Conservation (phyloP, 2,797 vertebrate species). For the Hippocampus kuda region DNA sequence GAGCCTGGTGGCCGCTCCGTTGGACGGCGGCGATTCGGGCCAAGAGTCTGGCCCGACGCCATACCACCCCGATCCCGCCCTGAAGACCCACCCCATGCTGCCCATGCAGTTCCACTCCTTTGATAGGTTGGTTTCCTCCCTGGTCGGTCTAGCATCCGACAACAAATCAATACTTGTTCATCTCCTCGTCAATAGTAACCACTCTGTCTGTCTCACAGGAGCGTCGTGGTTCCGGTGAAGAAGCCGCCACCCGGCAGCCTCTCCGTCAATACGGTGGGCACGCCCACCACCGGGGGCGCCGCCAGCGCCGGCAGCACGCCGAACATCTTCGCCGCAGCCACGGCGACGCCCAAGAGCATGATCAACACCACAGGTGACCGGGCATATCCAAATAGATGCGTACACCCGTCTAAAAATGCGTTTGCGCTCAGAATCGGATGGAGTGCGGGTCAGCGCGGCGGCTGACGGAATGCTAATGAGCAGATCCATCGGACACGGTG, state of each 20-base stretch:
- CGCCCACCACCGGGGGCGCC: conserved; percentile 74
- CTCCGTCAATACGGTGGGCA: conserved; percentile 91
- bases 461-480: conserved; percentile 15
- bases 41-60: conserved; percentile 81
- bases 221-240: conserved; percentile 95
- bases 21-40: conserved; percentile 83
- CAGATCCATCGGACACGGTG: conserved; percentile 8
- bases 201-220: conserved; percentile 63
- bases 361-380: conserved; percentile 95
- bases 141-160: background rate
- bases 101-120: conserved; percentile 99
- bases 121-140: conserved; percentile 74
- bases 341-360: conserved; percentile 98
- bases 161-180: background rate
- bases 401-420: background rate
- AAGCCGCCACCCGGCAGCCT: conserved; percentile 91
- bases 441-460: conserved; percentile 9
- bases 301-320: conserved; percentile 83
- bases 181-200: background rate
- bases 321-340: conserved; percentile 92
- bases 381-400: background rate
- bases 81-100: conserved; percentile 91
- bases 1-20: conserved; percentile 90
- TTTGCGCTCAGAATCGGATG: conserved; percentile 1
- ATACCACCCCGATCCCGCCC: conserved; percentile 82